A percentile compares a stretch with the other conserved stretches of the same genome.
Conservation (phyloP, 35 echinoderm and acorn worm species). For the Ophiothrix spiculata region DNA sequence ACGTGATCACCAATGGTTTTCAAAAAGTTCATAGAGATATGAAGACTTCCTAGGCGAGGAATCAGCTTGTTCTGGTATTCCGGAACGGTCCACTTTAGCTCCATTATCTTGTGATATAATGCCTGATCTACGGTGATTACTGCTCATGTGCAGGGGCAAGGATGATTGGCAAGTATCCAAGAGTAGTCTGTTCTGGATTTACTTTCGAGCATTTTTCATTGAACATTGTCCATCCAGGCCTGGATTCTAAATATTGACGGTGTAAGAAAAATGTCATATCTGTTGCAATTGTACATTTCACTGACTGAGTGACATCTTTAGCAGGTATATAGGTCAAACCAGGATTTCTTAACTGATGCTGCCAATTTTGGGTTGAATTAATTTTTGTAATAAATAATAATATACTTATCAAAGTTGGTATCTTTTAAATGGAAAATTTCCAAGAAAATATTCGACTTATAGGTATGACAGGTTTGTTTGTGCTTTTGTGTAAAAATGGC, state of each 20-base stretch:
- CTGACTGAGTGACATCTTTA: too few relatives aligned
- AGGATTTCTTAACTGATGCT: too few relatives aligned
- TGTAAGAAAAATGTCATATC: conserved; percentile 16
- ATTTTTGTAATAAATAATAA: too few relatives aligned
- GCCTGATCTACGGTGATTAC: conserved; percentile 46
- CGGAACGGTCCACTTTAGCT: conserved; percentile 43
- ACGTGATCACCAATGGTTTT: too few relatives aligned
- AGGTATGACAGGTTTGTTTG: too few relatives aligned
- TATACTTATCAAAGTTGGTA: too few relatives aligned
- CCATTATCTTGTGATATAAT: conserved; percentile 36
- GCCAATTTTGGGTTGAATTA: too few relatives aligned
- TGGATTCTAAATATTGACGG: not conserved
- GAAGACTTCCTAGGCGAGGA: conserved; percentile 52
- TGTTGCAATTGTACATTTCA: too few relatives aligned
- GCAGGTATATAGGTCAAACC: too few relatives aligned
- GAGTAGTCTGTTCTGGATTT: conserved; percentile 11
- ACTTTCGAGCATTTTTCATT: conserved; percentile 16
- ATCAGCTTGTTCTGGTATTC: conserved; percentile 25
- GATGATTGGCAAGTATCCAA: conserved; percentile 38
- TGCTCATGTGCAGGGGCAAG: conserved; percentile 42
- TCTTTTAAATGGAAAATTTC: too few relatives aligned
- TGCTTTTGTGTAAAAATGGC: too few relatives aligned
- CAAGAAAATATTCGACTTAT: too few relatives aligned
- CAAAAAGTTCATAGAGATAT: conserved; percentile 68
- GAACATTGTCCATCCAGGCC: conserved; percentile 39